phyloP scores from a whole-genome alignment of 2,888 invertebrate genomes.

The Asteroscopus sphinx region DNA sequence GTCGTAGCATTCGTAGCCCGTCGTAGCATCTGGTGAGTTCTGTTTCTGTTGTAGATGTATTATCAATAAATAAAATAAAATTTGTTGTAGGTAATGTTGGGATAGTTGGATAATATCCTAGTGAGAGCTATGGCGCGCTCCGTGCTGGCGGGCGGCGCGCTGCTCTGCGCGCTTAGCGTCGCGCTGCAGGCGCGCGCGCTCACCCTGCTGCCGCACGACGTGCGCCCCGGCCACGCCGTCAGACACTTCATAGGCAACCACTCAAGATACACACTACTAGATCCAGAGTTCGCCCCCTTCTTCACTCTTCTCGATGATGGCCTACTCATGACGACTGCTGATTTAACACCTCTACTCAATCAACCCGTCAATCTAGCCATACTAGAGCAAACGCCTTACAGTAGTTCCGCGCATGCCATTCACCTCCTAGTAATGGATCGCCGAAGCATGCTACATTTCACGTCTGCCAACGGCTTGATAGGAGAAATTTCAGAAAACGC shows the following conservation, averaged over 20 bases:
- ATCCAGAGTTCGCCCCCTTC: conserved; percentile 95
- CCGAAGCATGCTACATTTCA: conserved; percentile 94
- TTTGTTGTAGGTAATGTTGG: conserved; percentile 79
- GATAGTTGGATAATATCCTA: conserved; percentile 68
- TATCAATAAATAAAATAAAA: conserved; percentile 4
- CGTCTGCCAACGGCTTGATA: conserved; percentile 90
- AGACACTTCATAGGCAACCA: conserved; percentile 92
- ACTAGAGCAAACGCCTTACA: conserved; percentile 94
- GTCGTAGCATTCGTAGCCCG: too few relatives aligned
- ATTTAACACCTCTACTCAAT: conserved; percentile 94
- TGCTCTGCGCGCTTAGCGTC: conserved; percentile 79
- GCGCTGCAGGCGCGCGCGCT: conserved; percentile 78
- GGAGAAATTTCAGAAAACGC: conserved; percentile 95
- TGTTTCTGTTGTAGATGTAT: too few relatives aligned
- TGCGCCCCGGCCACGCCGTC: conserved; percentile 96
- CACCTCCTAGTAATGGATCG: conserved; percentile 96
- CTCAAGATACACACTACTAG: conserved; percentile 90
- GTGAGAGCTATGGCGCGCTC: conserved; percentile 78
- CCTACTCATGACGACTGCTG: conserved; percentile 97
- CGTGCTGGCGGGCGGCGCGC: conserved; percentile 80
- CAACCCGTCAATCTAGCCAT: conserved; percentile 95
- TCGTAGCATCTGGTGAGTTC: too few relatives aligned
- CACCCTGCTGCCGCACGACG: conserved; percentile 96
- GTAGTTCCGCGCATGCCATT: conserved; percentile 94
- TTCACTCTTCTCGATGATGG: conserved; percentile 97